Base-by-base conservation (phyloP, 2,797 vertebrate species). In the Halcyon smyrnensis region DNA sequence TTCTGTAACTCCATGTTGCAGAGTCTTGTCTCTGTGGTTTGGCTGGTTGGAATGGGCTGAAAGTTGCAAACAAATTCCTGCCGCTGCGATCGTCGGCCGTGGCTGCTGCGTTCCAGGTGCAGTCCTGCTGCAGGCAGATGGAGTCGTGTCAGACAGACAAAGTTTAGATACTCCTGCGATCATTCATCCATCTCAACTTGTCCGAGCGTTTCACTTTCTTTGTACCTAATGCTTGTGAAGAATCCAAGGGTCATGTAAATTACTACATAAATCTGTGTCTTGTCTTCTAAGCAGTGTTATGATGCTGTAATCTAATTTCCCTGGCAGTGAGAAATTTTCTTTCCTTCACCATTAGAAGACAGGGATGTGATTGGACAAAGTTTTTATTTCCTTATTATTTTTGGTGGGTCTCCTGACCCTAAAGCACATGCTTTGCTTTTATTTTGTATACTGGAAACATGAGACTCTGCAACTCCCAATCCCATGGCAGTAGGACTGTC, bases 271-370 rank as follows among this genome's bases (percentile, higher is more conserved):
- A 43, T 28, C 48, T 27, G 60, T 23, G 23, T 30, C 27, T 32
- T 32, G 25, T 53, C 56, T 14, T 19, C 37, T 15, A 3, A 43
- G 62, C 0, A 0, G 17, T 28, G 56, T 17, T 24, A 2, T 25
- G 75, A 9, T 3, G 56, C 53, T 54, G 37, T 14, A 7, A 23
- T 21, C 46, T 30, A 32, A 16, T 67, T 67, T n/a, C 53, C 34
- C 12, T 34, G 36, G 43, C 54, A 56, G 54, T 1, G 16, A 64
- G 39, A 23, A 54, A n/a, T 59, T 27, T n/a, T 14, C 51, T 69
- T 25, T 56, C 45, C 45, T 46, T 75, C 68, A 50, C 21, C 9
- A 8, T 36, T 36, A n/a, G 80, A 34, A 34, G 60, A 17, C 5
- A 18, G 46, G 39, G 30, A 18, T 10, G 34, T 43, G 34, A n/a